phyloP scores from a whole-genome alignment of 2,888 invertebrate species.

The Cecidostiba fungosa region DNA sequence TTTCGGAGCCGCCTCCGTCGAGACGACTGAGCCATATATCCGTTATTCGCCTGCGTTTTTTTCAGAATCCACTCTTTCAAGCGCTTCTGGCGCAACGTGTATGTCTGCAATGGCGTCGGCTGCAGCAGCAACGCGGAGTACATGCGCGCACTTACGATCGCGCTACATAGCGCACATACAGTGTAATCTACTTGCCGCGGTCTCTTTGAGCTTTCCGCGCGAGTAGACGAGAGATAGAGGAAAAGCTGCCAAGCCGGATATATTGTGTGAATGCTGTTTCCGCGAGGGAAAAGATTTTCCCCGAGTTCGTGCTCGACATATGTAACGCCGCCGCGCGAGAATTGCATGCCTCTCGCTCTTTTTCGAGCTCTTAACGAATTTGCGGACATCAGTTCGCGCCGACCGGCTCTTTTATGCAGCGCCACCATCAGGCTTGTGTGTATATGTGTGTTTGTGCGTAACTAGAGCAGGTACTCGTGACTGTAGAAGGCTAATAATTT shows the following conservation, averaged over 20 bases:
- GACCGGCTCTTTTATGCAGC: slow-evolving; percentile 20
- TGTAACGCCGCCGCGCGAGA: slow-evolving; percentile 26
- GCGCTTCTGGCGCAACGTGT: not conserved
- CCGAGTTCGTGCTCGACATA: slow-evolving; percentile 59
- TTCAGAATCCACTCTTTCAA: slow-evolving; percentile 16
- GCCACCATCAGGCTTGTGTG: not conserved
- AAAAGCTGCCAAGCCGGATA: not conserved
- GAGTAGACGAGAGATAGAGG: not conserved
- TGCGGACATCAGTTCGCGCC: slow-evolving; percentile 43
- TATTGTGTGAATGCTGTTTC: slow-evolving; percentile 25
- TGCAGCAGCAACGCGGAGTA: too few relatives aligned
- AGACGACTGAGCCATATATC: slow-evolving; percentile 17
- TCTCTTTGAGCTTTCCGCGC: slow-evolving; percentile 66
- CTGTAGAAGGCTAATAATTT: not conserved
- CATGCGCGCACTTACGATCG: slow-evolving; percentile 62
- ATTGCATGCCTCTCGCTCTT: not conserved
- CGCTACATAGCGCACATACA: not conserved
- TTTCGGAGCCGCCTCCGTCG: slow-evolving; percentile 7
- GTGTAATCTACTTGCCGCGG: slow-evolving; percentile 73
- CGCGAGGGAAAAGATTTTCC: slow-evolving; percentile 47
- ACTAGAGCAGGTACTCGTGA: not conserved
- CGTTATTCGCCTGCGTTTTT: not conserved
- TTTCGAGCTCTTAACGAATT: slow-evolving; percentile 61
- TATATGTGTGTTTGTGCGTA: not conserved
- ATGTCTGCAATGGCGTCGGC: not conserved